Evolutionary conservation across 2,797 vertebrate species (phyloP), one percentile per base, ranked within the genome.

Genomic region (Coracias cyanogaster): DNA sequence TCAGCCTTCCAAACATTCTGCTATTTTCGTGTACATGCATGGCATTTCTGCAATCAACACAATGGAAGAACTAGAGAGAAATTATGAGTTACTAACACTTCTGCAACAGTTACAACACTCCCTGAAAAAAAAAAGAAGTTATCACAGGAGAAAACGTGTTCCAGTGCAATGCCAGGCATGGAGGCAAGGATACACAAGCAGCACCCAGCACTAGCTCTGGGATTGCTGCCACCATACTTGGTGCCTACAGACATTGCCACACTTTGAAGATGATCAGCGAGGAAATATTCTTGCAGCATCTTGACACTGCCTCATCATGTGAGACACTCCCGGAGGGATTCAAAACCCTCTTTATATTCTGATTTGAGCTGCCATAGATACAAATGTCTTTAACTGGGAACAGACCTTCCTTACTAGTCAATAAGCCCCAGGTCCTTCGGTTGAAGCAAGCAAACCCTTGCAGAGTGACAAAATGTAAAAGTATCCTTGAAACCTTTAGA

Each of bases 301-400:
- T 74, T 89, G 82, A 54, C 62, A 45, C 58, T 64, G 91, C 81
- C 73, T 84, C 19, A 58, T 72, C 91, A 49, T 12, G 45, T 28
- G 35, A 84, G 28, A 31, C 6, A n/a, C 35, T 88, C 94, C 94
- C 5, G 0, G 61, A 66, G 89, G 89, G 72, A 51, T 62, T 55
- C 82, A 37, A 21, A 81, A 24, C 24, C 55, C 65, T 25, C 51
- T 54, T 3, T 81, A 89, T 81, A 89, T 82, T 90, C 89, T 65
- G 72, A 83, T 86, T 77, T 71, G 35, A 92, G 79, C 91, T 94
- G 91, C 94, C 91, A 90, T n/a, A 41, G 58, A 82, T 66, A 79
- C 54, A 79, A 87, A 74, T 31, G 12, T 35, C 66, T 89, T 74
- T 62, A 95, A 82, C 86, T 81, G 85, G 85, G 62, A 90, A 92